These are phyloP conservation scores for Drosophila lacicola DNA, from an alignment of 2,888 invertebrate species.

Conservation along the genomic window DNA sequence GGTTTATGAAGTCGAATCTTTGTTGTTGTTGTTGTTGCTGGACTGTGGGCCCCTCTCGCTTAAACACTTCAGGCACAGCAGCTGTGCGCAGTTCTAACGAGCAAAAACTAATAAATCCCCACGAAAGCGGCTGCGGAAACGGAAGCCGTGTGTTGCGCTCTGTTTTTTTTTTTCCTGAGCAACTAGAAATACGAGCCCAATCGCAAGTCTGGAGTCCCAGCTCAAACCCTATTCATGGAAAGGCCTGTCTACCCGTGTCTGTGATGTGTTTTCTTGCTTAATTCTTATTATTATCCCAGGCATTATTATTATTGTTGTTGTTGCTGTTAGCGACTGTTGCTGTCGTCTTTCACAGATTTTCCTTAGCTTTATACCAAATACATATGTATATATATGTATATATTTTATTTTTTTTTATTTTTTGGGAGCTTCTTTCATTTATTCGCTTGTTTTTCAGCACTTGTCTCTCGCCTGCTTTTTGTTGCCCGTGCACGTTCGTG, in stretches of 20 bases:
- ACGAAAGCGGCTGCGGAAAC: slow-evolving; percentile 81
- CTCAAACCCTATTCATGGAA: slow-evolving; percentile 35
- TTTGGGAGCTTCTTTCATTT: slow-evolving; percentile 39
- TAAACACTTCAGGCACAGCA: slow-evolving; percentile 70
- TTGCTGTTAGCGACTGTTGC: slow-evolving; percentile 29
- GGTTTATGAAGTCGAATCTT: slow-evolving; percentile 80
- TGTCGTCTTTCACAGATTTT: slow-evolving; percentile 72
- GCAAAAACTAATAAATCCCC: slow-evolving; percentile 84
- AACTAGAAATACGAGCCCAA: slow-evolving; percentile 33
- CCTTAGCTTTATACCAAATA: slow-evolving; percentile 32
- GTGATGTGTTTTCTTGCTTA: slow-evolving; percentile 81
- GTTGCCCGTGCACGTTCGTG: slow-evolving; percentile 65
- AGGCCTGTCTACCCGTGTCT: slow-evolving; percentile 67
- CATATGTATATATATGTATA: slow-evolving; percentile 26
- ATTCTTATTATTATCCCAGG: slow-evolving; percentile 80
- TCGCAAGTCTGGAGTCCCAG: slow-evolving; percentile 18
- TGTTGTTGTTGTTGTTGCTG: slow-evolving; percentile 32
- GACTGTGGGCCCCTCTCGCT: slow-evolving; percentile 38
- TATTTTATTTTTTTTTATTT: slow-evolving; percentile 10
- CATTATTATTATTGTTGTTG: slow-evolving; percentile 68
- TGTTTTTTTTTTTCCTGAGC: slow-evolving; percentile 16
- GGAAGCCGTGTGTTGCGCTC: slow-evolving; percentile 79
- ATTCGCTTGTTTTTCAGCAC: slow-evolving; percentile 40
- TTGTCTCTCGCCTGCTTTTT: slow-evolving; percentile 48
- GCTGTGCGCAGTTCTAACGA: slow-evolving; percentile 83